A percentile compares a stretch with the other conserved stretches of the same genome.
phyloP scores from a whole-genome alignment of 2,113 vertebrate genomes.

The Mandrillus leucophaeus region DNA sequence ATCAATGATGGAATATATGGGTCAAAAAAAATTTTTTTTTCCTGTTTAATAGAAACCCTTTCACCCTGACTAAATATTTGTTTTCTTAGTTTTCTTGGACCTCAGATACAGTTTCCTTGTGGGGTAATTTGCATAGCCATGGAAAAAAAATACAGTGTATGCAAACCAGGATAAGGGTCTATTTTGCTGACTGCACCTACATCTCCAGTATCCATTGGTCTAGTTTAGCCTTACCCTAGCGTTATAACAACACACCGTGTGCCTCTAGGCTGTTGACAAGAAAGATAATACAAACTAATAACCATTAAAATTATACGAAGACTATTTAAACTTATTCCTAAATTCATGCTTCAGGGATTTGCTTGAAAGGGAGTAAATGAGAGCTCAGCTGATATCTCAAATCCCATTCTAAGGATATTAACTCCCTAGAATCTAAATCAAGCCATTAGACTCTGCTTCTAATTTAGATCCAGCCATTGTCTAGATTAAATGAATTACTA shows the following conservation, averaged over 20 bases:
- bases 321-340: background rate
- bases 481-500: background rate
- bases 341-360: slow-evolving; percentile 14
- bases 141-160: background rate
- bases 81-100: slow-evolving; percentile 31
- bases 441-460: background rate
- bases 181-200: background rate
- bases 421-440: background rate
- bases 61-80: background rate
- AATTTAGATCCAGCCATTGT: background rate
- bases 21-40: background rate
- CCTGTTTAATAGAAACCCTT: background rate
- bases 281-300: background rate
- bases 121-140: background rate
- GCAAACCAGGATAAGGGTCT: background rate
- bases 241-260: background rate
- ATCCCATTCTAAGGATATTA: background rate
- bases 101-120: background rate
- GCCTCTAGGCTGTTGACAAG: background rate
- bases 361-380: slow-evolving; percentile 17
- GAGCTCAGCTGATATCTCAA: background rate
- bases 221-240: background rate
- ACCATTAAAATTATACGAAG: background rate
- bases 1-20: slow-evolving; percentile 6
- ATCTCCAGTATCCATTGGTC: background rate